Evolutionary conservation across 2,113 vertebrate species (phyloP).

Genomic region (Paramisgurnus dabryanus): DNA sequence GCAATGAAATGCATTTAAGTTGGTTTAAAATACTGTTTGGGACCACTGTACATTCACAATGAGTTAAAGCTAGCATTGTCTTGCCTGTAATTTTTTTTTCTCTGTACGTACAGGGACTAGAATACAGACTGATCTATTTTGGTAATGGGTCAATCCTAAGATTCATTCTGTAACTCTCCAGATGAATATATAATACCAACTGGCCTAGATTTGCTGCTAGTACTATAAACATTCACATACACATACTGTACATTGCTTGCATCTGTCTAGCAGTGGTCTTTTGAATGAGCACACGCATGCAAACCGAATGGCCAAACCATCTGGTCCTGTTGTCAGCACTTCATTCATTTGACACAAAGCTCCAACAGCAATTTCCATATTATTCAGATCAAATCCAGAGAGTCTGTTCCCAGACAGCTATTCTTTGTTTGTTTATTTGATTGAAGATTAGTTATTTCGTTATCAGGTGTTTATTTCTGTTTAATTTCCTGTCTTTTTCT

Average conservation of each 20-base stretch:
- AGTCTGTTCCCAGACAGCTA: conserved; percentile 13
- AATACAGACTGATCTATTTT: conserved; percentile 3
- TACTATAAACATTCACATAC: neutral
- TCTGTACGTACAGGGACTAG: neutral
- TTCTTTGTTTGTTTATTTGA: conserved; percentile 7
- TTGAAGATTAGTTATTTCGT: conserved; percentile 21
- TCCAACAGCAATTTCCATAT: conserved; percentile 21
- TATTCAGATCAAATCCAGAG: conserved; percentile 20
- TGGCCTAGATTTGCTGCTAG: neutral
- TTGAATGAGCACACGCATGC: neutral
- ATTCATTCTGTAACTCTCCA: neutral
- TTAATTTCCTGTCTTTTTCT: conserved; percentile 17
- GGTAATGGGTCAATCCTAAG: neutral
- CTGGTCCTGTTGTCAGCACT: conserved; percentile 30
- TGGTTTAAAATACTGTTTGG: too few relatives aligned
- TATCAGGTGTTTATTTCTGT: neutral
- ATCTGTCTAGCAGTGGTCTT: too few relatives aligned
- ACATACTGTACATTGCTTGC: neutral
- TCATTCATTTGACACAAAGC: conserved; percentile 15
- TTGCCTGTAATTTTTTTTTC: neutral
- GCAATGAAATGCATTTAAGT: too few relatives aligned
- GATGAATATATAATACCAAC: neutral
- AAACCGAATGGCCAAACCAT: conserved; percentile 23
- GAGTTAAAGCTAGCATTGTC: neutral
- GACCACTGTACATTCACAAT: too few relatives aligned